Evolutionary conservation across 2,113 vertebrate species (phyloP), one percentile per base, ranked within the genome.

Genomic region (Crotophaga sulcirostris): DNA sequence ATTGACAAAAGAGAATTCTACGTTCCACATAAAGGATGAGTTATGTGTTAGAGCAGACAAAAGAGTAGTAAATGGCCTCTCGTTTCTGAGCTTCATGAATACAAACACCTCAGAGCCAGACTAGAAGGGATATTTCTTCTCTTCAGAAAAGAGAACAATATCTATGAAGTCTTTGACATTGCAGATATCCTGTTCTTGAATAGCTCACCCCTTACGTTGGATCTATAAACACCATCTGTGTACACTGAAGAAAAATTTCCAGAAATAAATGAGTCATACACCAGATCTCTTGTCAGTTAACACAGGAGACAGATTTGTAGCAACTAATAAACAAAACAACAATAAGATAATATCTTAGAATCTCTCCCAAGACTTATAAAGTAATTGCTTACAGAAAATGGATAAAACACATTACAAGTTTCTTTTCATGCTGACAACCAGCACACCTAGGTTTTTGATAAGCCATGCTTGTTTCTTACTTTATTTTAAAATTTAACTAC

Each of bases 221-320:
- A 38, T 86, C 92, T 86, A 72, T 89, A 96, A 97, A 97, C 96
- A 96, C 93, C 94, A 96, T 93, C 93, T 97, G 94, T 34, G 62
- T 75, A 78, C 54, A 31, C 73, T 34, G 49, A 93, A 86, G 90
- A 90, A 96, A 84, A 73, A 51, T 89, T 90, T 92, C 93, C 92
- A 95, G 85, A 96, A 94, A 94, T 80, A 93, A 88, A 92, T 95
- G 94, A 95, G 64, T 96, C 93, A 93, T 70, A 63, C 49, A 83
- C 42, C 72, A 92, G 72, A 86, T 86, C 68, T 81, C 75, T 74
- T 94, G 70, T 95, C 78, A 69, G 91, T 49, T 64, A 74, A 66
- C 76, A 83, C 28, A 59, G 76, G 33, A 90, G 47, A 75, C 13
- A 87, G 34, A 77, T 90, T 86, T 84, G 90, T 60, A 86, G 76